Conservation (phyloP, 2,888 invertebrate species). For the Phyllotreta cruciferae region DNA sequence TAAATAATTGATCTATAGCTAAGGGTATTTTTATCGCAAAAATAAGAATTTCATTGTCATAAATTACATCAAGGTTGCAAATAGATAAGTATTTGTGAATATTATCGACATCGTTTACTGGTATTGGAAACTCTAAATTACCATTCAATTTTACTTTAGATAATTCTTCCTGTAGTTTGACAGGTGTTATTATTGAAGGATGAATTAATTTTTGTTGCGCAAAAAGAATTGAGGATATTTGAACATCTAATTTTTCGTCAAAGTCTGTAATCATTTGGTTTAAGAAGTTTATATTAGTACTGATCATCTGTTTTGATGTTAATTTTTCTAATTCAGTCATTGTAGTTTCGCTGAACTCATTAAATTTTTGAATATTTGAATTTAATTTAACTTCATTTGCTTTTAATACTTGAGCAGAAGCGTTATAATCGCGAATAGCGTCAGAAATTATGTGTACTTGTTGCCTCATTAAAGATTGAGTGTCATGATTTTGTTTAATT, state of each 20-base stretch:
- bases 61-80: constrained; percentile 31
- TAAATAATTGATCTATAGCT: too few species aligned
- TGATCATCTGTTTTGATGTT: constrained; percentile 29
- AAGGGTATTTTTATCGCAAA: too few species aligned
- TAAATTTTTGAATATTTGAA: constrained; percentile 35
- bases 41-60: constrained; percentile 19
- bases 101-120: constrained; percentile 26
- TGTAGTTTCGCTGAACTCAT: constrained; percentile 30
- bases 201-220: constrained; percentile 39
- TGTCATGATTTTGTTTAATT: constrained; percentile 36
- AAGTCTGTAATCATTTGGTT: constrained; percentile 33
- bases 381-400: constrained; percentile 39
- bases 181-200: constrained; percentile 36
- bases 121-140: constrained; percentile 34
- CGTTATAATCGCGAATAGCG: constrained; percentile 41
- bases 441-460: constrained; percentile 42
- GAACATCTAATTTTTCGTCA: constrained; percentile 34
- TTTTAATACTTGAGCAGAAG: constrained; percentile 33
- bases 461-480: constrained; percentile 40
- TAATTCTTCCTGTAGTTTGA: constrained; percentile 5
- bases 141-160: constrained; percentile 26
- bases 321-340: constrained; percentile 14
- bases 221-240: constrained; percentile 38
- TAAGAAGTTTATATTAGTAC: constrained; percentile 37
- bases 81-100: constrained; percentile 25